Evolutionary conservation across 1,140 invertebrate species (phyloP).

Genomic region (Rhynchophorus ferrugineus): DNA sequence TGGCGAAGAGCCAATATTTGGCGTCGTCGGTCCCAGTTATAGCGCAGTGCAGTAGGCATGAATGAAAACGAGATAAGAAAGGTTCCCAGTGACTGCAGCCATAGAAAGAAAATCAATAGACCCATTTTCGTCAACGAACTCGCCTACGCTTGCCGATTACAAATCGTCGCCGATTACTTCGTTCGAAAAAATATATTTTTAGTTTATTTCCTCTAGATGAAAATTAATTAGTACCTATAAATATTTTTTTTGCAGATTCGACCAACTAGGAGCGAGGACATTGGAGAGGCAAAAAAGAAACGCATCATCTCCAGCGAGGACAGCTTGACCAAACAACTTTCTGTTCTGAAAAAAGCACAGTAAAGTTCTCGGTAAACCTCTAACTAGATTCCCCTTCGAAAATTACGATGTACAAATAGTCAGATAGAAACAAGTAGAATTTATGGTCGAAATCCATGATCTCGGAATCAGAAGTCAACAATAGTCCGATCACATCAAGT

Average conservation of each 20-base stretch:
- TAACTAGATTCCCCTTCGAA: background rate
- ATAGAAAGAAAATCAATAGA: background rate
- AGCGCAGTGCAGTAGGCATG: conserved; percentile 16
- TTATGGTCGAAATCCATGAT: too few species aligned
- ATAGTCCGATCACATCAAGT: too few species aligned
- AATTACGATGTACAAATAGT: conserved; percentile 10
- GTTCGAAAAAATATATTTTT: too few species aligned
- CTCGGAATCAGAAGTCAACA: too few species aligned
- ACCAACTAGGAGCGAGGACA: too few species aligned
- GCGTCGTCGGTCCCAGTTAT: background rate
- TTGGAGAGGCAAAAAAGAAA: conserved; percentile 45
- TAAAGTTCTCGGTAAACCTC: conserved; percentile 31
- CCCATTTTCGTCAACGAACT: too few species aligned
- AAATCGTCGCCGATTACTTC: too few species aligned
- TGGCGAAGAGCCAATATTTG: conserved; percentile 4
- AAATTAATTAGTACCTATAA: too few species aligned
- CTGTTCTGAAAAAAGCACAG: conserved; percentile 48
- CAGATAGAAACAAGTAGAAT: too few species aligned
- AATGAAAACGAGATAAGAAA: conserved; percentile 6
- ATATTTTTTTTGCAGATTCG: too few species aligned
- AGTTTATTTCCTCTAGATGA: too few species aligned
- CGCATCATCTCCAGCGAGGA: conserved; percentile 49
- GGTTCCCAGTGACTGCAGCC: background rate
- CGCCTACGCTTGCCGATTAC: too few species aligned
- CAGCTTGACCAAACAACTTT: conserved; percentile 49